A percentile compares a stretch with the other conserved stretches of the same genome.
Evolutionary conservation across 2,113 vertebrate genomes (phyloP).

Genomic region (Nerophis lumbriciformis): DNA sequence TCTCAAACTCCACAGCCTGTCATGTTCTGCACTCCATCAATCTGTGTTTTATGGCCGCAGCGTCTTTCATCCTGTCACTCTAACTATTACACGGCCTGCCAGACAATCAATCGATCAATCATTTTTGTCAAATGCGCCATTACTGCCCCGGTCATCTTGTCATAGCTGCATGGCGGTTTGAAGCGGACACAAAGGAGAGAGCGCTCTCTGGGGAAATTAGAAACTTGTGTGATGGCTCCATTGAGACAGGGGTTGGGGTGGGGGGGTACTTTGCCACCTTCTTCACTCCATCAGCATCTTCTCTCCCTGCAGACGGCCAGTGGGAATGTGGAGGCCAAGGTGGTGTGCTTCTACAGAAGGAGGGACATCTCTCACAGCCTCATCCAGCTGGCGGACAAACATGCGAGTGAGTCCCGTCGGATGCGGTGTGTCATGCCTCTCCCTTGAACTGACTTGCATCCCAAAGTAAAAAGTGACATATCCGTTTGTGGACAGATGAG

Average conservation of each 20-base stretch:
- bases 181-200: conserved; percentile 31
- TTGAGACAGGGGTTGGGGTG: not conserved
- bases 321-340: conserved; percentile 97
- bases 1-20: conserved; percentile 1
- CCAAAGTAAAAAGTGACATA: not conserved
- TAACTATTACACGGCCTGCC: conserved; percentile 38
- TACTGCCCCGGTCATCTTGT: conserved; percentile 31
- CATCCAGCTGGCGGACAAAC: conserved; percentile 96
- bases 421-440: not conserved
- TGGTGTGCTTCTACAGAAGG: conserved; percentile 95
- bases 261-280: conserved; percentile 6
- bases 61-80: conserved; percentile 29
- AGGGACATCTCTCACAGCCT: conserved; percentile 98
- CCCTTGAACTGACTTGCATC: too few species aligned
- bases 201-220: conserved; percentile 48
- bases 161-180: conserved; percentile 27
- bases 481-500: not conserved
- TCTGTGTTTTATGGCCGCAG: conserved; percentile 37
- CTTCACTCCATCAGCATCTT: conserved; percentile 14
- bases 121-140: conserved; percentile 33
- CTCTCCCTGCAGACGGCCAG: conserved; percentile 81
- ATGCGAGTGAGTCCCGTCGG: conserved; percentile 81
- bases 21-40: conserved; percentile 10
- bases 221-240: conserved; percentile 7
- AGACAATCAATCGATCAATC: conserved; percentile 52